Evolutionary conservation across 2,888 invertebrate genomes (phyloP).

Genomic region (Girardia tigrina): DNA sequence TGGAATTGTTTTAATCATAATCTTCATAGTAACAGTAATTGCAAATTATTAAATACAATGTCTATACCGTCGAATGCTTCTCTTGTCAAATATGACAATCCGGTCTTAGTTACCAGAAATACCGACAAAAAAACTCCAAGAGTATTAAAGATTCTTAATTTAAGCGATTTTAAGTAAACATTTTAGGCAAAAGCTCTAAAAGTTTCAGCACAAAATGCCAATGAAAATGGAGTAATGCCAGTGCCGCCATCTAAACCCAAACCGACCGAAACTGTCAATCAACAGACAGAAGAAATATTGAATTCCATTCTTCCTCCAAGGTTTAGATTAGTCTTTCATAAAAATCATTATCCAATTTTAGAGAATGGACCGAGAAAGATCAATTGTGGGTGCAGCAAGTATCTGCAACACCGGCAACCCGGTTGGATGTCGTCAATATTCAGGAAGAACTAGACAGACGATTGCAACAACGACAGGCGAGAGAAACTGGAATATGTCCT

Average conservation of each 20-base stretch:
- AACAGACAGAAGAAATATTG: conserved; percentile 76
- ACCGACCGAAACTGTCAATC: conserved; percentile 40
- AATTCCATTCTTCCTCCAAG: conserved; percentile 78
- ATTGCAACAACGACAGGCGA: conserved; percentile 74
- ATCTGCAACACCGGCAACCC: conserved; percentile 84
- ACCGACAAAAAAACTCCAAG: conserved; percentile 53
- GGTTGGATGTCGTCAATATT: conserved; percentile 85
- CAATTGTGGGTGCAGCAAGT: conserved; percentile 64
- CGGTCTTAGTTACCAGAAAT: conserved; percentile 68
- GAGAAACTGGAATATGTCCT: conserved; percentile 89
- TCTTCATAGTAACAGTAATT: too few species aligned
- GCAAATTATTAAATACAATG: too few species aligned
- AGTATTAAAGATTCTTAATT: too few species aligned
- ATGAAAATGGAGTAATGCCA: conserved; percentile 45
- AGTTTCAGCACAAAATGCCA: conserved; percentile 43
- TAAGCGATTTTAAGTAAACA: too few species aligned
- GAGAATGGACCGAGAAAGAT: conserved; percentile 83
- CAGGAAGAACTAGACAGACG: conserved; percentile 85
- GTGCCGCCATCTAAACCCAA: conserved; percentile 44
- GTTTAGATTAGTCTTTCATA: conserved; percentile 27
- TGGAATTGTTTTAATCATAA: too few species aligned
- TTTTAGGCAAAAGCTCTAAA: conserved; percentile 47
- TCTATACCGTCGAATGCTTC: conserved; percentile 67
- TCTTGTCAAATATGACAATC: conserved; percentile 79
- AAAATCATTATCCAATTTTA: too few species aligned